These are phyloP conservation scores for Cephus rjabovi DNA, from an alignment of 2,888 invertebrate species.

Conservation along the genomic window DNA sequence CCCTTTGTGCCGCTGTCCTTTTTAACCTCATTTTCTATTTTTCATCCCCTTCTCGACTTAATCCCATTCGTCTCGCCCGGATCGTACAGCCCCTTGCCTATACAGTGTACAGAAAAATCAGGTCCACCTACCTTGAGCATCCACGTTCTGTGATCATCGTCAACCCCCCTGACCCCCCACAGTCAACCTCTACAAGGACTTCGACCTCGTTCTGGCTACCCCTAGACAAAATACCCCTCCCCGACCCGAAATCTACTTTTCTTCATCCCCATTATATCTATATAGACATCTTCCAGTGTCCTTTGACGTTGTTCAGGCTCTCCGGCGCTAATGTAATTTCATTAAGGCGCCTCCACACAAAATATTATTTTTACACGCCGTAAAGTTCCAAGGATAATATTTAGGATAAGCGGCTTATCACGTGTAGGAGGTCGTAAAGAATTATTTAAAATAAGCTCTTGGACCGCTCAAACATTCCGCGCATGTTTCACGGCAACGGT, in stretches of 20 bases:
- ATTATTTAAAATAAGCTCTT: not conserved
- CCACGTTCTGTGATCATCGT: constrained; percentile 38
- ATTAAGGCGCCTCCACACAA: not conserved
- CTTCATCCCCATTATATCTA: not conserved
- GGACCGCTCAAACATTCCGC: not conserved
- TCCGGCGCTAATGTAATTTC: not conserved
- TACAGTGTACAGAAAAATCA: constrained; percentile 45
- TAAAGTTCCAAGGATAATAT: not conserved
- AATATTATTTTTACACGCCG: not conserved
- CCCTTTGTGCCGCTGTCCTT: not conserved
- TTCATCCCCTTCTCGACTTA: constrained; percentile 11
- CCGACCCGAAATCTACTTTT: not conserved
- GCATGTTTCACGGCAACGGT: not conserved
- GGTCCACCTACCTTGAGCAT: constrained; percentile 44
- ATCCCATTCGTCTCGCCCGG: constrained; percentile 18
- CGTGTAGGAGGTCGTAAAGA: not conserved
- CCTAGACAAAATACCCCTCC: not conserved
- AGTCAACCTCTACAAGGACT: not conserved
- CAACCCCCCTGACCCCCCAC: constrained; percentile 15
- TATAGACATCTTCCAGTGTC: not conserved
- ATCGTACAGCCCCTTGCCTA: not conserved
- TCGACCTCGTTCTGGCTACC: not conserved
- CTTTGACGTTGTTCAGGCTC: not conserved
- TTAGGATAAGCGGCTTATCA: not conserved
- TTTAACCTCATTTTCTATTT: constrained; percentile 6